A percentile compares a stretch with the other conserved stretches of the same genome.
Conservation (phyloP, 2,888 invertebrate species). For the Lagria hirta region DNA sequence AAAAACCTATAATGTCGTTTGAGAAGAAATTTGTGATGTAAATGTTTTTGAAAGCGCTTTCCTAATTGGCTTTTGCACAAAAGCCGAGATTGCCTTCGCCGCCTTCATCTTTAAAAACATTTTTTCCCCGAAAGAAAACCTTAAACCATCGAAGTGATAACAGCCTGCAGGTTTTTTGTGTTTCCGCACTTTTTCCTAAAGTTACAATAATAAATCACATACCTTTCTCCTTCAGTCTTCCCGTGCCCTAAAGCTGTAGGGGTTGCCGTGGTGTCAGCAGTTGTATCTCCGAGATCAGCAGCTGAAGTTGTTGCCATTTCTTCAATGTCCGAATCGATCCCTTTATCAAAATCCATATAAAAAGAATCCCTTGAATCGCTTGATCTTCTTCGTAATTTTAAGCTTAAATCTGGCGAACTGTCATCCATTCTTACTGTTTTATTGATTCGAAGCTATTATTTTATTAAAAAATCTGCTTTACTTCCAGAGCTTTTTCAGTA, state of each 20-base stretch:
- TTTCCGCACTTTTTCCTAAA: too few species aligned
- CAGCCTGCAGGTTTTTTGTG: too few species aligned
- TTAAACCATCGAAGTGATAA: too few species aligned
- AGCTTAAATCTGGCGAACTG: constrained; percentile 83
- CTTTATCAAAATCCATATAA: constrained; percentile 89
- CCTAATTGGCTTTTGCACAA: too few species aligned
- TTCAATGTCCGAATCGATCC: constrained; percentile 87
- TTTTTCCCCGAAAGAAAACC: too few species aligned
- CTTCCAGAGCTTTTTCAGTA: constrained; percentile 9
- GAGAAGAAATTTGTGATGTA: too few species aligned
- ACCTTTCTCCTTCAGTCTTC: constrained; percentile 32
- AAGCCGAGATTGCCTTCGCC: too few species aligned
- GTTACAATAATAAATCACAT: too few species aligned
- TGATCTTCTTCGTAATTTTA: constrained; percentile 80
- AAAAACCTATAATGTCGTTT: too few species aligned
- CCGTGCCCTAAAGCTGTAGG: constrained; percentile 36
- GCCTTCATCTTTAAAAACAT: too few species aligned
- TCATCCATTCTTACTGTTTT: constrained; percentile 59
- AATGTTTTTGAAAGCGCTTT: too few species aligned
- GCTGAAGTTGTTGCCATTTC: constrained; percentile 73
- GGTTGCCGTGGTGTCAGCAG: constrained; percentile 51
- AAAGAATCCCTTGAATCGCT: constrained; percentile 87
- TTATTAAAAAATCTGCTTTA: constrained; percentile 7
- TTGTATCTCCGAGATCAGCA: constrained; percentile 52
- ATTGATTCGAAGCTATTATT: too few species aligned